Conservation (phyloP, 1,140 invertebrate genomes). For the Rhopalosiphum maidis region DNA sequence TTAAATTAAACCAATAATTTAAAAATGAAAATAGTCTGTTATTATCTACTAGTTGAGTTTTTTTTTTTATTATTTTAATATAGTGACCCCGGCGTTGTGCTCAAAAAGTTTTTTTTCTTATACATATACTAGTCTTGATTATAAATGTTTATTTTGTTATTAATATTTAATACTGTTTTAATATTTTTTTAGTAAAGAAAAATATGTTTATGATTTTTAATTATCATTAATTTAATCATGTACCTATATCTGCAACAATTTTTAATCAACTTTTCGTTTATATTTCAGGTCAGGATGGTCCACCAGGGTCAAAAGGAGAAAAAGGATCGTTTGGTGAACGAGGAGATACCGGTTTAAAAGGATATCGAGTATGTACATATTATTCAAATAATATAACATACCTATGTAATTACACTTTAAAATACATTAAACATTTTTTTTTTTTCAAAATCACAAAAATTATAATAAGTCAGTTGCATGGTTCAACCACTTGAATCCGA, state of each 20-base stretch:
- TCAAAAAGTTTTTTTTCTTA: too few relatives aligned
- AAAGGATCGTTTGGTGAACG: constrained; percentile 71
- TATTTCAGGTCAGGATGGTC: constrained; percentile 68
- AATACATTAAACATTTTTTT: neutral
- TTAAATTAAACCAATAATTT: too few relatives aligned
- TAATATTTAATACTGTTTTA: too few relatives aligned
- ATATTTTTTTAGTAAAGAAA: neutral
- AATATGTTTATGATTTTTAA: neutral
- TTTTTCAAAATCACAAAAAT: neutral
- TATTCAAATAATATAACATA: neutral
- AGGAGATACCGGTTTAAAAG: constrained; percentile 67
- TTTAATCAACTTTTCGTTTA: neutral
- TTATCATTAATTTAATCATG: neutral
- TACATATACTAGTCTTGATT: too few relatives aligned
- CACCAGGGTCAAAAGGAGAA: constrained; percentile 67
- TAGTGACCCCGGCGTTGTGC: too few relatives aligned
- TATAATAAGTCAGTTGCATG: neutral
- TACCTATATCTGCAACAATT: neutral
- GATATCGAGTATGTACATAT: constrained; percentile 59
- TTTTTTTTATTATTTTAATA: too few relatives aligned
- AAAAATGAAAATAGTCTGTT: too few relatives aligned
- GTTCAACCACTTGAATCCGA: neutral
- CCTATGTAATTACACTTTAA: neutral
- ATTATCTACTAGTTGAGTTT: too few relatives aligned
- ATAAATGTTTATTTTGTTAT: too few relatives aligned